phyloP scores from a whole-genome alignment of 92 coral and sea anemone species.

The Phenganax subtilis region DNA sequence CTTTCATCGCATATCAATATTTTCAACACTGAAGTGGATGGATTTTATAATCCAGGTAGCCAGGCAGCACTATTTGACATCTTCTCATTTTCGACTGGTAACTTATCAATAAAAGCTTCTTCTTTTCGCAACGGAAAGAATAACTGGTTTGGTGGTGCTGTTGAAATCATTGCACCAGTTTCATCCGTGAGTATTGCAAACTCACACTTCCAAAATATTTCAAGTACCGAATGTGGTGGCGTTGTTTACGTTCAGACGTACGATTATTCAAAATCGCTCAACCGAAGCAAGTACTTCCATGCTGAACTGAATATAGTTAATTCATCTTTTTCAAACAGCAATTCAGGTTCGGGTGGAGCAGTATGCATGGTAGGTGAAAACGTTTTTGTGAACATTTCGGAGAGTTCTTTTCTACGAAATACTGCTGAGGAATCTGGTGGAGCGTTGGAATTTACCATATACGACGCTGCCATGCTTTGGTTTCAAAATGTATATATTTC shows the following conservation, averaged over 20 bases:
- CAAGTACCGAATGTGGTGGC: not conserved
- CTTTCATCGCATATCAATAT: not conserved
- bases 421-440: constrained; percentile 17
- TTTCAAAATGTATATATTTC: constrained; percentile 23
- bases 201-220: constrained; percentile 18
- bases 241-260: not conserved
- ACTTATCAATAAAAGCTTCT: constrained; percentile 9
- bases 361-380: not conserved
- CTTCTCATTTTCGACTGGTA: not conserved
- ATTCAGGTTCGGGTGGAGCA: constrained; percentile 25
- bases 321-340: constrained; percentile 27
- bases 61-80: constrained; percentile 28
- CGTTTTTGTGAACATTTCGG: not conserved
- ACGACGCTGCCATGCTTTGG: not conserved
- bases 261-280: too few species aligned
- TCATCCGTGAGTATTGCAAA: not conserved
- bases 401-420: not conserved
- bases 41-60: not conserved
- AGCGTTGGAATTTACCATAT: not conserved
- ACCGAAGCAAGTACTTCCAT: not conserved
- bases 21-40: not conserved
- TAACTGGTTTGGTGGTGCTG: constrained; percentile 25
- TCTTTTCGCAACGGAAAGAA: not conserved
- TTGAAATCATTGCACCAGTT: constrained; percentile 6
- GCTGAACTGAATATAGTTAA: not conserved